phyloP scores from a whole-genome alignment of 2,888 invertebrate genomes.

The Notocelia uddmanniana region DNA sequence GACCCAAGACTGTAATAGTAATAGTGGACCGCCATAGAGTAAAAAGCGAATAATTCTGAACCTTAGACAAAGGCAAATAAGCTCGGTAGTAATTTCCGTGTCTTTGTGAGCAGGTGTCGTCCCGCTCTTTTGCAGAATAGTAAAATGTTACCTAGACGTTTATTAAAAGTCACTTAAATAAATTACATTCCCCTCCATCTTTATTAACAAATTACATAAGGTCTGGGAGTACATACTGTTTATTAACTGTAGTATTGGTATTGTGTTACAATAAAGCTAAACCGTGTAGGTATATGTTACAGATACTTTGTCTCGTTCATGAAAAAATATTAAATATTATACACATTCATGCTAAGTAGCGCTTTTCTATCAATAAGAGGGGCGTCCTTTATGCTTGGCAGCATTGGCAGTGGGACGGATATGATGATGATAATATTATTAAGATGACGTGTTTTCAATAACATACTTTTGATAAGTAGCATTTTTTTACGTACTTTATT shows the following conservation, averaged over 20 bases:
- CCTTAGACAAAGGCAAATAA: slow-evolving; percentile 10
- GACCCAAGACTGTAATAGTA: slow-evolving; percentile 26
- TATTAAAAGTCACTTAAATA: slow-evolving; percentile 39
- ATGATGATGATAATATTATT: too few relatives aligned
- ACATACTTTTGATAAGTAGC: too few relatives aligned
- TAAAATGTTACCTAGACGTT: slow-evolving; percentile 34
- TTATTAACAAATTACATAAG: slow-evolving; percentile 14
- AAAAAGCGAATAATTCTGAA: slow-evolving; percentile 1
- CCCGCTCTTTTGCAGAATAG: slow-evolving; percentile 19
- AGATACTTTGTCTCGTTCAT: too few relatives aligned
- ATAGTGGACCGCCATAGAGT: slow-evolving; percentile 3
- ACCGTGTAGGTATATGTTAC: too few relatives aligned
- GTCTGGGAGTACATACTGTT: neutral
- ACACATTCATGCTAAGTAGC: neutral
- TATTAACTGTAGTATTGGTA: too few relatives aligned
- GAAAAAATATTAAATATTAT: neutral
- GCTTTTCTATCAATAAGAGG: too few relatives aligned
- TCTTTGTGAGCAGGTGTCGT: slow-evolving; percentile 32
- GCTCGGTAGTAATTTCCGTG: neutral
- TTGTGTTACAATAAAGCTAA: too few relatives aligned
- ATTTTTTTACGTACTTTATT: too few relatives aligned
- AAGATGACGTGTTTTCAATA: too few relatives aligned
- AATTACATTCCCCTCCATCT: slow-evolving; percentile 20
- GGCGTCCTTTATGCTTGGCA: too few relatives aligned
- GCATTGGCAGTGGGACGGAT: too few relatives aligned